A percentile compares a stretch with the other conserved stretches of the same genome.
Evolutionary conservation across 2,797 vertebrate genomes (phyloP).

Genomic region (Sus cebifrons): DNA sequence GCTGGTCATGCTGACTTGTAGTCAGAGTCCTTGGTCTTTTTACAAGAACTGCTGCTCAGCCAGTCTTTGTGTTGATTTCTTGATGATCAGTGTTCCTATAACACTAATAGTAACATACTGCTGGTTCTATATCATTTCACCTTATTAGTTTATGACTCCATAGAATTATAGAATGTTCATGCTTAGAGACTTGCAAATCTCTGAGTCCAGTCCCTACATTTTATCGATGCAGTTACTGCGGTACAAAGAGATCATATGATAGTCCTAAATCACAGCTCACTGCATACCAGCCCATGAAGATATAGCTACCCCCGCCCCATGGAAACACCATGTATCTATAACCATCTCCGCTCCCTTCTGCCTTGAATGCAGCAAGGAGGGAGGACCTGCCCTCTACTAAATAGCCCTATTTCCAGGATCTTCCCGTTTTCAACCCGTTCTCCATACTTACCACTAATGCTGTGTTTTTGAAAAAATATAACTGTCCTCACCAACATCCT

Average conservation of each 20-base stretch:
- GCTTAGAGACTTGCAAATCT: not conserved
- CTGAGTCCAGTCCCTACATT: not conserved
- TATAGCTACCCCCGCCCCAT: not conserved
- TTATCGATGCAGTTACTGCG: not conserved
- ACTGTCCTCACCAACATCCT: not conserved
- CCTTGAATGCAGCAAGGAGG: not conserved
- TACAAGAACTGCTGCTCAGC: not conserved
- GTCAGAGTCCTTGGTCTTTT: not conserved
- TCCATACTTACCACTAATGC: not conserved
- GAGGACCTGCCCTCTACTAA: not conserved
- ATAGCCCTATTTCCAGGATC: not conserved
- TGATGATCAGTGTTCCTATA: not conserved
- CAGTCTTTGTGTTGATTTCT: not conserved
- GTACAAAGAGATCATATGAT: not conserved
- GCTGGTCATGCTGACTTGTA: not conserved
- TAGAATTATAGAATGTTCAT: not conserved
- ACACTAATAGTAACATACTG: not conserved
- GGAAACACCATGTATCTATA: not conserved
- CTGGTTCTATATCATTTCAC: not conserved
- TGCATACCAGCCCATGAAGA: not conserved
- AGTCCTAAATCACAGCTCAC: not conserved
- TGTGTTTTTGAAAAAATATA: not conserved
- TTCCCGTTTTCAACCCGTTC: not conserved
- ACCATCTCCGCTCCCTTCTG: not conserved
- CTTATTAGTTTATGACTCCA: not conserved